A percentile compares a stretch with the other conserved stretches of the same genome.
Evolutionary conservation across 1,140 invertebrate species (phyloP).

Genomic region (Lepidurus apus): DNA sequence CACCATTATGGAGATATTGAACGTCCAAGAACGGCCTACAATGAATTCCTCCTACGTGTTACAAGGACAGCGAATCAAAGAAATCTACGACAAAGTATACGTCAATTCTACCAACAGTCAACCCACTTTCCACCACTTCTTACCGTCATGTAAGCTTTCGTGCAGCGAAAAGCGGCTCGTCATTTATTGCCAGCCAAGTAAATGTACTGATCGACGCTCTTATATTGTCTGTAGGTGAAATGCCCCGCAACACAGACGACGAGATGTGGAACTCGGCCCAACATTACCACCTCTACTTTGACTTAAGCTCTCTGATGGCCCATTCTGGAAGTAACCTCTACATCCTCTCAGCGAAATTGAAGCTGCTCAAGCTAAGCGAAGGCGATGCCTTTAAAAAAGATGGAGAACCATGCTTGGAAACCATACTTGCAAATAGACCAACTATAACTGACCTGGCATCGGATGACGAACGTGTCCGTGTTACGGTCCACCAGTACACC

Average conservation of each 20-base stretch:
- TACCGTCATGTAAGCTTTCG: neutral
- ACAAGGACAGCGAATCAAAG: neutral
- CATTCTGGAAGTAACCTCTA: neutral
- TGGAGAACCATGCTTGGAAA: neutral
- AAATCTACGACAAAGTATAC: neutral
- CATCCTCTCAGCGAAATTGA: neutral
- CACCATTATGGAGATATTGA: neutral
- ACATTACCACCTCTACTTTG: neutral
- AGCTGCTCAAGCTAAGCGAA: neutral
- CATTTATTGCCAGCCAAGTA: neutral
- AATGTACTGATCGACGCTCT: neutral
- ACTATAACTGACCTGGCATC: slow-evolving; percentile 18
- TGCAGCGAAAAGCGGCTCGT: neutral
- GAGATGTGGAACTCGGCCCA: slow-evolving; percentile 1
- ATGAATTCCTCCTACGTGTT: neutral
- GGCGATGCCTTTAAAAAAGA: neutral
- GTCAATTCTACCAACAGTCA: neutral
- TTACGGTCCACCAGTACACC: slow-evolving; percentile 58
- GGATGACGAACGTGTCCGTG: slow-evolving; percentile 54
- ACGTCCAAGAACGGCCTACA: neutral
- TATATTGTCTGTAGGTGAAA: neutral
- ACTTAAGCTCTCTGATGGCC: neutral
- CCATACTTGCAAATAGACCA: neutral
- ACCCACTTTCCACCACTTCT: neutral
- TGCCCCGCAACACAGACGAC: neutral